phyloP scores from a whole-genome alignment of 2,797 vertebrate genomes.

The Diglossa cyanea region DNA sequence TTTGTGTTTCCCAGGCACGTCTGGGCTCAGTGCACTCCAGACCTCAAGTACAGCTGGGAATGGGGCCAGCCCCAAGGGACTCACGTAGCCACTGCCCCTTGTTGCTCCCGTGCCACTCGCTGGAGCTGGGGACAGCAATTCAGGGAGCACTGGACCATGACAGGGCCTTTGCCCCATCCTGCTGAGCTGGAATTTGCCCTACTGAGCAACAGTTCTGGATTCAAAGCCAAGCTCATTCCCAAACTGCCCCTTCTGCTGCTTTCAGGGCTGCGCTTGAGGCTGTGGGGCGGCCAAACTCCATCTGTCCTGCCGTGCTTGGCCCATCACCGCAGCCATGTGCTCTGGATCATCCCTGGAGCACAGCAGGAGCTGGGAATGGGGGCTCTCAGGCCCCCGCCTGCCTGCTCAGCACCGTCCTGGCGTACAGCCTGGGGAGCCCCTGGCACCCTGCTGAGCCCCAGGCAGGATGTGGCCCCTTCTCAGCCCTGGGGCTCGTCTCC shows the following conservation, averaged over 20 bases:
- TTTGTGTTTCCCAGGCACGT: background rate
- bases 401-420: background rate
- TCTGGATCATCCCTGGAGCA: background rate
- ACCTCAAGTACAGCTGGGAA: background rate
- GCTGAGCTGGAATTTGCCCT: background rate
- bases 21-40: background rate
- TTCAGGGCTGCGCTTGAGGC: background rate
- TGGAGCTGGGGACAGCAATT: fast-evolving
- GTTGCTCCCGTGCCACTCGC: fast-evolving
- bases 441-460: background rate
- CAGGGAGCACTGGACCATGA: background rate
- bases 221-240: background rate
- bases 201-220: background rate
- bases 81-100: fast-evolving
- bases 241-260: background rate
- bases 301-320: background rate
- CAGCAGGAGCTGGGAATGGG: background rate
- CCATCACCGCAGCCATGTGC: background rate
- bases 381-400: fast-evolving
- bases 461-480: background rate
- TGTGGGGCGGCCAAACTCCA: background rate
- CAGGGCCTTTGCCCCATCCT: background rate
- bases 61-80: background rate
- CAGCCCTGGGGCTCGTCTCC: too few relatives aligned
- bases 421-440: background rate